Evolutionary conservation across 2,888 invertebrate genomes (phyloP).

Genomic region (Gibbula magus): DNA sequence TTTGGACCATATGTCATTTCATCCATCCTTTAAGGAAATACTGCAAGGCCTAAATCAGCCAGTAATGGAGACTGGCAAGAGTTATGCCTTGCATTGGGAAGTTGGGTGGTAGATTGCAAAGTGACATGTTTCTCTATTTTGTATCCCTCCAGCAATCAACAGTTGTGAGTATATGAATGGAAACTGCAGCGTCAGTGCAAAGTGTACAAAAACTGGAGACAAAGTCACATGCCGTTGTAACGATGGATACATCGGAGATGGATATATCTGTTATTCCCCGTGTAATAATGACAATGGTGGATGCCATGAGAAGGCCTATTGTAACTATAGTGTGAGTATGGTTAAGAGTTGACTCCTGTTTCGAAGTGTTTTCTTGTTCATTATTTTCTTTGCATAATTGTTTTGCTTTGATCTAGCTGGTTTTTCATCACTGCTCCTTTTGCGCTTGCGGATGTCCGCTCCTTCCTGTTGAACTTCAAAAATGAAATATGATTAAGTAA

Average conservation of each 20-base stretch:
- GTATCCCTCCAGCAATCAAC: slow-evolving; percentile 42
- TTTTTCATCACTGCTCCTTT: too few species aligned
- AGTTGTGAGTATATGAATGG: slow-evolving; percentile 61
- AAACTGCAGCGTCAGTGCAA: slow-evolving; percentile 57
- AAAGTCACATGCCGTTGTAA: slow-evolving; percentile 52
- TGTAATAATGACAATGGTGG: slow-evolving; percentile 58
- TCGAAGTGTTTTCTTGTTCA: not conserved
- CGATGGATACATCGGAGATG: slow-evolving; percentile 55
- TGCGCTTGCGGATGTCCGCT: too few species aligned
- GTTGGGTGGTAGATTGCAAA: not conserved
- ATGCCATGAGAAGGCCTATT: slow-evolving; percentile 57
- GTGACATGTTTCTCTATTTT: not conserved
- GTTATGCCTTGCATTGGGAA: too few species aligned
- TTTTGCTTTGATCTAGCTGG: too few species aligned
- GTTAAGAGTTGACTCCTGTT: not conserved
- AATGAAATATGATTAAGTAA: too few species aligned
- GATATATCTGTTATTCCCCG: slow-evolving; percentile 53
- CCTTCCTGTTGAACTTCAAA: too few species aligned
- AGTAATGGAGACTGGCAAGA: too few species aligned
- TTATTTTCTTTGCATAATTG: not conserved
- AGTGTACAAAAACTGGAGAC: slow-evolving; percentile 38
- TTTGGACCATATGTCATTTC: too few species aligned
- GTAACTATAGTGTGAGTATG: slow-evolving; percentile 47
- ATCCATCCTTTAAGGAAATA: too few species aligned
- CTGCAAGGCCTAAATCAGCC: too few species aligned